These are phyloP conservation scores for Platalea minor DNA, from an alignment of 2,797 vertebrate species.

Conservation along the genomic window DNA sequence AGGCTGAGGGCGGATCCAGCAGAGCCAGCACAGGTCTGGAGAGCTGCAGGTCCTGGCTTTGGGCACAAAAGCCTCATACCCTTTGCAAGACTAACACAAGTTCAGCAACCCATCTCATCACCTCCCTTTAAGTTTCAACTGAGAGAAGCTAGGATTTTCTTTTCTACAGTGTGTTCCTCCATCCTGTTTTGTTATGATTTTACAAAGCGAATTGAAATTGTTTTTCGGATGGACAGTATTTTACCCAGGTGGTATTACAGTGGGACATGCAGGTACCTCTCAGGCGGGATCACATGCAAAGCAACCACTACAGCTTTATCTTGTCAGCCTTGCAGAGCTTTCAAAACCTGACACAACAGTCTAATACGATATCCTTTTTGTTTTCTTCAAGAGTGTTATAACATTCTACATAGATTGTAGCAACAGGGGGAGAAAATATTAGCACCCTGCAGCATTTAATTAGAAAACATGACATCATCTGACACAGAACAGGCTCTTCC, in stretches of 20 bases:
- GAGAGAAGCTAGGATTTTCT: background rate
- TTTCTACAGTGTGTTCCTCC: background rate
- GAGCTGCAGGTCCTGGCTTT: background rate
- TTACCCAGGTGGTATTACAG: background rate
- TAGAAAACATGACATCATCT: background rate
- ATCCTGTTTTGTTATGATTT: background rate
- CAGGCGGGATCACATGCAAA: background rate
- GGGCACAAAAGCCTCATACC: background rate
- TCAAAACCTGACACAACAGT: background rate
- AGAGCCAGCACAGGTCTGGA: background rate
- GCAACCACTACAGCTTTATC: background rate
- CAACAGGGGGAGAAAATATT: background rate
- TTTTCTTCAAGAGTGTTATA: background rate
- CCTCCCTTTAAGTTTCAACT: background rate
- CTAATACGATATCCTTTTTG: background rate
- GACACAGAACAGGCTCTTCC: background rate
- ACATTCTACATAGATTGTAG: background rate
- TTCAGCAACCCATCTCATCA: background rate
- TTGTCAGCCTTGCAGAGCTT: background rate
- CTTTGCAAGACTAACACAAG: background rate
- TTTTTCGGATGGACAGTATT: background rate
- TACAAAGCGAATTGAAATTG: background rate
- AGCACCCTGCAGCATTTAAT: background rate
- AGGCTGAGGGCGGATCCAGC: background rate
- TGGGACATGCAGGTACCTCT: background rate